Evolutionary conservation across 2,797 vertebrate species (phyloP).

Genomic region (Tolypeutes matacus): DNA sequence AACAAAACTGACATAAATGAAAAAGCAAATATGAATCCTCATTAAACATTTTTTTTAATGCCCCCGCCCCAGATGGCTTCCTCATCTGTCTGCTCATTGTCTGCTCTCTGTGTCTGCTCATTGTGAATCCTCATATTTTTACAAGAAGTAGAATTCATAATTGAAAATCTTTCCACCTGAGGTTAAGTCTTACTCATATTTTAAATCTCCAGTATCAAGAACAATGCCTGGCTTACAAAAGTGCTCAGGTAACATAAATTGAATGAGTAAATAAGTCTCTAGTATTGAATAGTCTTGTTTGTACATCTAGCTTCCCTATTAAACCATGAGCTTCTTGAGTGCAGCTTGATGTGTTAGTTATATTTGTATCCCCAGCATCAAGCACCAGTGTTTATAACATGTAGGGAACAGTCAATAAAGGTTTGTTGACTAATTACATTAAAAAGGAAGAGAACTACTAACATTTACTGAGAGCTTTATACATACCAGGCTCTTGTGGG

Average conservation of each 20-base stretch:
- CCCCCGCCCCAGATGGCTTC: too few relatives aligned
- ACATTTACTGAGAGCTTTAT: not conserved
- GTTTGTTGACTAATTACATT: not conserved
- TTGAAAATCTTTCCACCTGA: not conserved
- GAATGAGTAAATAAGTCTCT: not conserved
- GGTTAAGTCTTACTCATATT: not conserved
- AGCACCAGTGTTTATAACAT: not conserved
- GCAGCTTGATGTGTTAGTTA: not conserved
- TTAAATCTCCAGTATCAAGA: not conserved
- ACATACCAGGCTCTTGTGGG: not conserved
- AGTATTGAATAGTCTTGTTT: not conserved
- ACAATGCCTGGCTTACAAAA: not conserved
- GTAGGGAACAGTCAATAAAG: not conserved
- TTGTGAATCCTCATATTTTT: not conserved
- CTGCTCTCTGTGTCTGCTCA: too few relatives aligned
- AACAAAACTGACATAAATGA: not conserved
- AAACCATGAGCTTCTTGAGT: not conserved
- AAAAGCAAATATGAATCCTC: not conserved
- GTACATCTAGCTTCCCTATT: not conserved
- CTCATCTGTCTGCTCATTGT: too few relatives aligned
- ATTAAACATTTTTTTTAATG: too few relatives aligned
- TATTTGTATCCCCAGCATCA: not conserved
- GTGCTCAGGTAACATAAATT: not conserved
- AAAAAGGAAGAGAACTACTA: not conserved
- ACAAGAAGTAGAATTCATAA: not conserved